phyloP scores from a whole-genome alignment of 2,797 vertebrate genomes.

The Fringilla coelebs region DNA sequence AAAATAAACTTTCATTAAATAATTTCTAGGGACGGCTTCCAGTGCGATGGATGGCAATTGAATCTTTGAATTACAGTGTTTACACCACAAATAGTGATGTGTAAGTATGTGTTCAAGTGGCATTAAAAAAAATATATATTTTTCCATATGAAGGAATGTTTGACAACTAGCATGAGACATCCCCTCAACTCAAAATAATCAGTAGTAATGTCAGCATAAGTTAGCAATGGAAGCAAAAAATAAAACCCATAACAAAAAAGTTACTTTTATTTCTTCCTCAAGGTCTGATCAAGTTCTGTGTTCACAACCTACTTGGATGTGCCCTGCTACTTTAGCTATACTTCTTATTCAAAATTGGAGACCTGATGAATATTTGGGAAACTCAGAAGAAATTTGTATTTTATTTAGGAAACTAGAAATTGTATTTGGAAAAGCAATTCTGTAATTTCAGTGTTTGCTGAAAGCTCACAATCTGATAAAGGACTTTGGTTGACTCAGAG shows the following conservation, averaged over 20 bases:
- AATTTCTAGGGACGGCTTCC: conserved; percentile 83
- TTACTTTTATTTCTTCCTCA: neutral
- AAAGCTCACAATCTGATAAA: neutral
- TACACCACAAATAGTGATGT: conserved; percentile 90
- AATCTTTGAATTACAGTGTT: conserved; percentile 88
- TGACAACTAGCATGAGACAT: neutral
- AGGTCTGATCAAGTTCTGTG: neutral
- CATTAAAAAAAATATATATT: neutral
- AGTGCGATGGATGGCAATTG: conserved; percentile 90
- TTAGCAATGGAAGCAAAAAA: neutral
- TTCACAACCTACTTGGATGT: neutral
- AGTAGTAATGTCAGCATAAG: neutral
- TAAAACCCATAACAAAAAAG: neutral
- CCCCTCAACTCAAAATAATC: neutral
- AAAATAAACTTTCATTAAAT: neutral
- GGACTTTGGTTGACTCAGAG: neutral
- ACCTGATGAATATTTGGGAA: neutral
- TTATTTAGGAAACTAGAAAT: neutral
- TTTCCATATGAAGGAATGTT: neutral
- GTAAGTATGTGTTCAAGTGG: conserved; percentile 69
- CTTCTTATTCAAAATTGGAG: neutral
- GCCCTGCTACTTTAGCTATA: neutral
- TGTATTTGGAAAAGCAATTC: neutral
- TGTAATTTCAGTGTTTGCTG: neutral
- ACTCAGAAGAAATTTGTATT: neutral